Evolutionary conservation across 2,888 invertebrate species (phyloP), one percentile per base, ranked within the genome.

Genomic region (Stratiomys singularior): DNA sequence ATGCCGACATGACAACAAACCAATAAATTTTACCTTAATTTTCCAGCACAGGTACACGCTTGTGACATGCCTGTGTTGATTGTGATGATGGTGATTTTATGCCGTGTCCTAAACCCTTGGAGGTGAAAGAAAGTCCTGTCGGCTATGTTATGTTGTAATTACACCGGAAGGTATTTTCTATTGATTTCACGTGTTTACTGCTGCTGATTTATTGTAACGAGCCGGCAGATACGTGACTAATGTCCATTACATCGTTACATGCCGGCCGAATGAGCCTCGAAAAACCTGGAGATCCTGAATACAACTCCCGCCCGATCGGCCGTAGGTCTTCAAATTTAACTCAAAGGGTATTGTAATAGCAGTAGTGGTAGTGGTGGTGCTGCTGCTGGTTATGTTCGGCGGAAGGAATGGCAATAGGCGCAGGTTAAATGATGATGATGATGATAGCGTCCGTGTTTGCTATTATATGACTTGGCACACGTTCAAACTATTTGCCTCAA

Each of bases 111-210:
- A 21, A 23, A 25, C 56, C 30, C 7, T 23, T 37, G 15, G 74
- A 60, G 74, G 37, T n/a, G 23, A n/a, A 21, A 58, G 74, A 28
- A 11, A 74, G 21, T 18, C 15, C 74, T 23, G 30, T 7, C 23
- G 60, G 74, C 60, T 74, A 37, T 58, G 37, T 60, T 58, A 60
- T 60, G 30, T 30, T 52, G 74, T 74, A 74, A 74, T 74, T 74
- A 74, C 74, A 60, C 74, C 74, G 74, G 74, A 74, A 74, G 74
- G 58, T 58, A 74, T 74, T 60, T 58, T 58, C 74, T 74, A 74
- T 74, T 74, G 74, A 74, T 74, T 74, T 74, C 74, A 74, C 74
- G 60, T 74, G 74, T 74, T 74, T 74, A 74, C 74, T 58, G 74
- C 69, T 27, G 58, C 74, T 74, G 74, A 58, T 74, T 74, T 74